phyloP scores from a whole-genome alignment of 2,888 invertebrate genomes.

The Stenodera caucasica region DNA sequence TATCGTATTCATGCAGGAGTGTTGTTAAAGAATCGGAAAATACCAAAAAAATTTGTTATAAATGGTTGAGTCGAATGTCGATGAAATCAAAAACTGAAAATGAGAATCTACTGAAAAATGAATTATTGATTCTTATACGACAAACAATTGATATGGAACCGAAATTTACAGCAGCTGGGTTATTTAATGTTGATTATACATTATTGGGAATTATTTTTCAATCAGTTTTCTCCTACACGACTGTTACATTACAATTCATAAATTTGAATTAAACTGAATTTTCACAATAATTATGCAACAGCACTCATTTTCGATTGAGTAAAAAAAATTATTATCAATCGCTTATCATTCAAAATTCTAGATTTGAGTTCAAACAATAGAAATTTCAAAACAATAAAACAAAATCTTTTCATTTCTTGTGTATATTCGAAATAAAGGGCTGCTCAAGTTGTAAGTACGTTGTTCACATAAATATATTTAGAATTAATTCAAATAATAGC shows the following conservation, averaged over 20 bases:
- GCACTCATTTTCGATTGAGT: too few relatives aligned
- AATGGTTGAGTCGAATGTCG: neutral
- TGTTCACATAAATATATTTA: too few relatives aligned
- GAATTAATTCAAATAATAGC: too few relatives aligned
- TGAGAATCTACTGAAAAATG: constrained; percentile 12
- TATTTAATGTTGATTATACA: constrained; percentile 23
- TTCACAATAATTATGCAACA: too few relatives aligned
- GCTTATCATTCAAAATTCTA: too few relatives aligned
- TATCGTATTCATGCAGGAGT: neutral
- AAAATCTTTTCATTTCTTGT: too few relatives aligned
- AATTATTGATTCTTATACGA: constrained; percentile 15
- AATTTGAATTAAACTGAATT: too few relatives aligned
- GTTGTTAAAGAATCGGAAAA: neutral
- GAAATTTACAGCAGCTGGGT: constrained; percentile 26
- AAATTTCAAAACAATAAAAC: too few relatives aligned
- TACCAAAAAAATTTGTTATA: neutral
- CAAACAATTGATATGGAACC: constrained; percentile 19
- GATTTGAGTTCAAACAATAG: too few relatives aligned
- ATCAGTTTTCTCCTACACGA: neutral
- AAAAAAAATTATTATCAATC: too few relatives aligned
- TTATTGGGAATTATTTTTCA: constrained; percentile 4
- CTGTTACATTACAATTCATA: neutral
- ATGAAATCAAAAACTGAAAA: neutral
- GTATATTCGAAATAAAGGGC: too few relatives aligned
- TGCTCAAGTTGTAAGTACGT: too few relatives aligned